Percentiles rank a stretch among this genome's conserved stretches.
phyloP scores from a whole-genome alignment of 1,140 invertebrate species.

The Carcinoscorpius rotundicauda region DNA sequence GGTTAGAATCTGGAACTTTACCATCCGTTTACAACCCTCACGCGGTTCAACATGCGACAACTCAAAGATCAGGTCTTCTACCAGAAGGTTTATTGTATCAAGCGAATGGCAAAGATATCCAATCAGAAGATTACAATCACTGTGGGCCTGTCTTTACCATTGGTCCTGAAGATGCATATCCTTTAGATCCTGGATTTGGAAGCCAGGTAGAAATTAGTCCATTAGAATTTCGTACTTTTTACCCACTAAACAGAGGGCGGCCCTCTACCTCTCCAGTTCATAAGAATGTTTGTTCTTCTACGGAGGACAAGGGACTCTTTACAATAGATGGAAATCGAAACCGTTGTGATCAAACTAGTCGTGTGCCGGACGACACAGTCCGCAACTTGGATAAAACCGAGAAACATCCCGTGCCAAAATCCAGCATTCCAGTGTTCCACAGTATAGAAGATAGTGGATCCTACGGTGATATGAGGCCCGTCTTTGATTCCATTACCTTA shows the following conservation, averaged over 20 bases:
- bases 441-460: slow-evolving; percentile 7
- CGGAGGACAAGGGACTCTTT: slow-evolving; percentile 19
- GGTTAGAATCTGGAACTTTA: background rate
- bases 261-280: slow-evolving; percentile 9
- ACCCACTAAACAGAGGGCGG: slow-evolving; percentile 1
- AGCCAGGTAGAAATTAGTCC: slow-evolving; percentile 13
- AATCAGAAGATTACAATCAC: slow-evolving; percentile 1
- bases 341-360: background rate
- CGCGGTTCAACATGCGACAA: background rate
- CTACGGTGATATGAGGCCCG: slow-evolving; percentile 20
- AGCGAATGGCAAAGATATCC: slow-evolving; percentile 9
- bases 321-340: slow-evolving; percentile 17
- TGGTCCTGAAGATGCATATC: slow-evolving; percentile 12
- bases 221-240: slow-evolving; percentile 4
- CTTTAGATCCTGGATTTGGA: slow-evolving; percentile 9
- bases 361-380: no score
- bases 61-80: slow-evolving; percentile 6
- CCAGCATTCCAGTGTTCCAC: no score
- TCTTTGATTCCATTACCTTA: slow-evolving; percentile 17
- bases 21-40: slow-evolving; percentile 14
- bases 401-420: no score
- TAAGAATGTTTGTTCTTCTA: slow-evolving; percentile 19
- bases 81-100: slow-evolving; percentile 12
- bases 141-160: slow-evolving; percentile 12
- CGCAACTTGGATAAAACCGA: no score